A percentile compares a stretch with the other conserved stretches of the same genome.
Evolutionary conservation across 1,140 invertebrate species (phyloP).

Genomic region (Cataglyphis hispanica): DNA sequence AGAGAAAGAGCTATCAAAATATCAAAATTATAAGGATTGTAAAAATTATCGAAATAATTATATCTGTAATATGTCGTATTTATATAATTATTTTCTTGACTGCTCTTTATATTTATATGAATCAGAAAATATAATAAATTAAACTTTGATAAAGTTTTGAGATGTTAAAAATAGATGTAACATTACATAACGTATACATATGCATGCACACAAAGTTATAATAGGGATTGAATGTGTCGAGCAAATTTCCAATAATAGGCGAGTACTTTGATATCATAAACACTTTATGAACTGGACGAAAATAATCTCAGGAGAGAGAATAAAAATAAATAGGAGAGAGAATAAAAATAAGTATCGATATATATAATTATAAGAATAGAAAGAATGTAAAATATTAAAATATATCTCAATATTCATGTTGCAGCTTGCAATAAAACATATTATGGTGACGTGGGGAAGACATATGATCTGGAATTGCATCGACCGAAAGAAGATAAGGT

Average conservation of each 20-base stretch:
- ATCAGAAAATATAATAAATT: not conserved
- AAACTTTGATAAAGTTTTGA: not conserved
- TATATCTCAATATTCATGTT: constrained; percentile 79
- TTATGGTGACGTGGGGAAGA: constrained; percentile 93
- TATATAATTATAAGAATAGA: not conserved
- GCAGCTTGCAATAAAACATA: constrained; percentile 95
- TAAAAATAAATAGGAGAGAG: constrained; percentile 1
- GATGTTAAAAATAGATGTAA: constrained; percentile 10
- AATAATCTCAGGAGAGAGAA: not conserved
- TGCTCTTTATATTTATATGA: not conserved
- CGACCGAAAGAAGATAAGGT: constrained; percentile 93
- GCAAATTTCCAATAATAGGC: constrained; percentile 14
- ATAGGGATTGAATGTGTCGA: not conserved
- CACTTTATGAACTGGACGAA: not conserved
- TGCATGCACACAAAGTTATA: not conserved
- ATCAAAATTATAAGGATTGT: not conserved
- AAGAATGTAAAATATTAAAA: not conserved
- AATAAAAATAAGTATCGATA: not conserved
- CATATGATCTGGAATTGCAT: constrained; percentile 93
- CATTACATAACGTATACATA: no score
- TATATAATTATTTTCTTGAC: not conserved
- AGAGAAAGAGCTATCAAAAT: not conserved
- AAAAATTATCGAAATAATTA: not conserved
- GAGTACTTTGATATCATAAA: not conserved
- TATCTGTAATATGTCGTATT: no score